Percentiles rank a stretch among this genome's conserved stretches.
Conservation (phyloP, 2,113 vertebrate genomes). For the Oreochromis aureus region DNA sequence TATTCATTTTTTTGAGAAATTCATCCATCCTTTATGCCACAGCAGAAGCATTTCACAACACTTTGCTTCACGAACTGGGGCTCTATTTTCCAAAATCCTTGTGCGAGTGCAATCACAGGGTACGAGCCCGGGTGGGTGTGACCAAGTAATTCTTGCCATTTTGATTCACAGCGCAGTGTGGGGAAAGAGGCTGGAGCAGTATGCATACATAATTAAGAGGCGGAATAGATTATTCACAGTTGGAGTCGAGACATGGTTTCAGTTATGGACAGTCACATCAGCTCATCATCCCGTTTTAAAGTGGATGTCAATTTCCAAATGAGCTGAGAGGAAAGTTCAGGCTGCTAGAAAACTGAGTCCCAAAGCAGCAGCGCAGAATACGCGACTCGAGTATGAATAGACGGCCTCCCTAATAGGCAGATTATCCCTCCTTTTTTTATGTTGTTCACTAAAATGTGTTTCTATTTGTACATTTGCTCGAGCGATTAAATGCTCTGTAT, state of each 20-base stretch:
- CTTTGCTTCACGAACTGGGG: neutral
- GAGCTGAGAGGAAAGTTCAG: neutral
- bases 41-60: neutral
- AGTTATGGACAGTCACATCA: neutral
- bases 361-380: neutral
- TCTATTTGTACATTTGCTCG: neutral
- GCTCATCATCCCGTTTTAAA: constrained; percentile 3
- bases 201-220: neutral
- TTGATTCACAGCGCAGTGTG: neutral
- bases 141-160: neutral
- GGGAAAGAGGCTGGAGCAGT: neutral
- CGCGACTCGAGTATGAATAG: neutral
- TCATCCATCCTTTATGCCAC: neutral
- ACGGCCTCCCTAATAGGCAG: neutral
- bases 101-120: neutral
- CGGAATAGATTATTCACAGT: neutral
- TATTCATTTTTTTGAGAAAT: neutral
- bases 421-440: constrained; percentile 3
- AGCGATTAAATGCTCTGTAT: neutral
- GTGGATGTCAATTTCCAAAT: constrained; percentile 7
- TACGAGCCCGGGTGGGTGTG: neutral
- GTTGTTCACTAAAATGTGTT: neutral
- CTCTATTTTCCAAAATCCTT: neutral
- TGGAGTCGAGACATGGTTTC: neutral
- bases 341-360: neutral